Percentiles rank a stretch among this genome's conserved stretches.
Conservation (phyloP, 2,113 vertebrate species). For the Coptodon rendalli region DNA sequence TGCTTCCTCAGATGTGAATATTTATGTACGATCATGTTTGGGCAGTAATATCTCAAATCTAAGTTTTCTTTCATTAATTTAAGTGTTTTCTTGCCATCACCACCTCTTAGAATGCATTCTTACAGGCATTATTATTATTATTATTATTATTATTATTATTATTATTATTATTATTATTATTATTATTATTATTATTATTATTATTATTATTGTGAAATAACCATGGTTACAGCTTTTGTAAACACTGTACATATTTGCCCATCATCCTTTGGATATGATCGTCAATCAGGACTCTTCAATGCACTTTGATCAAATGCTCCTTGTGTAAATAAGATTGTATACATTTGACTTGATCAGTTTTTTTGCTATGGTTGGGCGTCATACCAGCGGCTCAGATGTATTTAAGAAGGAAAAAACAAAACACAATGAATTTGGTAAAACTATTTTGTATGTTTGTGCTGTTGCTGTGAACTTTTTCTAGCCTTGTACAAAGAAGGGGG, state of each 20-base stretch:
- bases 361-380: constrained; percentile 85
- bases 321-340: constrained; percentile 90
- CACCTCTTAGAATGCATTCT: constrained; percentile 73
- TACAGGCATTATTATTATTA: constrained; percentile 15
- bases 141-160: constrained; percentile 20
- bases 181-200: neutral
- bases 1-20: constrained; percentile 24
- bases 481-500: constrained; percentile 65
- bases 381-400: constrained; percentile 72
- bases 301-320: constrained; percentile 90
- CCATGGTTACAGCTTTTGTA: constrained; percentile 77
- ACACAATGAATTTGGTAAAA: constrained; percentile 66
- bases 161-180: constrained; percentile 27
- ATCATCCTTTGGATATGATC: constrained; percentile 45
- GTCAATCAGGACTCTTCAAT: constrained; percentile 86
- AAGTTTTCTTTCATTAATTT: constrained; percentile 53
- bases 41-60: constrained; percentile 64
- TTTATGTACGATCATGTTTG: constrained; percentile 64
- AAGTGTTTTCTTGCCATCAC: constrained; percentile 11
- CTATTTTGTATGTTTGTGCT: constrained; percentile 79
- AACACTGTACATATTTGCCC: constrained; percentile 80
- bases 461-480: constrained; percentile 78
- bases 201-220: constrained; percentile 45
- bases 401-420: constrained; percentile 54
- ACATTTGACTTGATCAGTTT: constrained; percentile 75